Evolutionary conservation across 2,888 invertebrate species (phyloP), one percentile per base, ranked within the genome.

Genomic region (Lasiommata megera): DNA sequence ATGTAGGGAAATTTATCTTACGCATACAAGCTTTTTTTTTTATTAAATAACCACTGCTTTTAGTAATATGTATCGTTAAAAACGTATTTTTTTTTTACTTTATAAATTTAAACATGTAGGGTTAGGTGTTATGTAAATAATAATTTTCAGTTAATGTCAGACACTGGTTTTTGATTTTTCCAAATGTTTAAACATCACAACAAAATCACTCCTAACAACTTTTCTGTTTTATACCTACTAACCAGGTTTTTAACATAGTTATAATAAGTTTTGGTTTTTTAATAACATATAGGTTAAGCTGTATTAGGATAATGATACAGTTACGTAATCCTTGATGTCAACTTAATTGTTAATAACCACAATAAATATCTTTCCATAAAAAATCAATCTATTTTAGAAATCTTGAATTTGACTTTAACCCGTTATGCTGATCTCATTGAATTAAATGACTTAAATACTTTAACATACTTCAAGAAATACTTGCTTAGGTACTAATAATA

Each of bases 211-310:
- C 7, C 28, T 55, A 55, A 55, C 48, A 48, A 7, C 3, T 48
- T 34, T 43, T 47, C 31, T 41, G 52, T 36, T 53, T 38, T 51
- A 8, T 54, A 54, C 54, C 3, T 50, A 60, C 60, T 60, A 60
- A 60, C 57, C 28, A 14, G 57, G 56, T 53, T 51, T 17, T 51
- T 12, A 34, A 18, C 3, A 48, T 18, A 48, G n/a, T 44, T 47
- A 17, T 18, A 1, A 36, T 34, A 16, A 18, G 18, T 36, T 29
- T 28, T 31, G 23, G 23, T 34, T 34, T 34, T 31, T 52, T n/a
- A 3, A 29, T 8, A 16, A 40, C n/a, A 12, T n/a, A 9, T 36
- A 6, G 6, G 14, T 14, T 37, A 3, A 37, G n/a, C 14, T 37
- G 37, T 6, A 14, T 14, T 6, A 37, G 1, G 17, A 17, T 36